A percentile compares a stretch with the other conserved stretches of the same genome.
Evolutionary conservation across 2,797 vertebrate species (phyloP).

Genomic region (Tokudaia tokunoshimensis): DNA sequence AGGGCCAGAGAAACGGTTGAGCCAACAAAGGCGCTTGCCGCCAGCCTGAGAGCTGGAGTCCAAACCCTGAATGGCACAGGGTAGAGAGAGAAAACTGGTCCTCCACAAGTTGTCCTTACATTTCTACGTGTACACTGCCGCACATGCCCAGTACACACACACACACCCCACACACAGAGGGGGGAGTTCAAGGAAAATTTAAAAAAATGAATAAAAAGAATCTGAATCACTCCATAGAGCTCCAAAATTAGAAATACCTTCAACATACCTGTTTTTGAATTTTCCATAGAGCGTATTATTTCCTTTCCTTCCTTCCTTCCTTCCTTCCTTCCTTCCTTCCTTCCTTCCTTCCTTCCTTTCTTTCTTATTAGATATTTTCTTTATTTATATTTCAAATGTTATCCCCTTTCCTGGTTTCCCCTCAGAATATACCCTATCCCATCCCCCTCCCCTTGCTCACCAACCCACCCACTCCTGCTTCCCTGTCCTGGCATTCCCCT

Average conservation of each 20-base stretch:
- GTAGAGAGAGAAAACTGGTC: neutral
- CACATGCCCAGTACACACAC: no score
- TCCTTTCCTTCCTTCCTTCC: neutral
- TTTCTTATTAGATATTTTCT: no score
- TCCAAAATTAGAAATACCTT: slow-evolving; percentile 50
- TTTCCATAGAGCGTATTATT: neutral
- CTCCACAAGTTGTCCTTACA: neutral
- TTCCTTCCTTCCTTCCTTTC: no score
- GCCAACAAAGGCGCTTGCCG: no score
- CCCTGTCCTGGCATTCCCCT: no score
- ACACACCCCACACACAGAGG: neutral
- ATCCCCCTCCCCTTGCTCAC: no score
- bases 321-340: no score
- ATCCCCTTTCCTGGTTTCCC: no score
- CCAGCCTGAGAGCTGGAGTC: neutral
- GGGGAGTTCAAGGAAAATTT: neutral
- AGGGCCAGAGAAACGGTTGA: neutral
- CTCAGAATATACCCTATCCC: no score
- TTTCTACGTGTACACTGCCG: neutral
- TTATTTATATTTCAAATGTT: no score
- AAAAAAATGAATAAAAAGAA: neutral
- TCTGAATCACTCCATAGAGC: neutral
- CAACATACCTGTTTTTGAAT: slow-evolving; percentile 11
- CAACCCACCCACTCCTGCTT: no score
- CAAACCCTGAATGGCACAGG: neutral